Base-by-base conservation (phyloP, 1,140 invertebrate genomes). In the Thalassaphorura encarpata region DNA sequence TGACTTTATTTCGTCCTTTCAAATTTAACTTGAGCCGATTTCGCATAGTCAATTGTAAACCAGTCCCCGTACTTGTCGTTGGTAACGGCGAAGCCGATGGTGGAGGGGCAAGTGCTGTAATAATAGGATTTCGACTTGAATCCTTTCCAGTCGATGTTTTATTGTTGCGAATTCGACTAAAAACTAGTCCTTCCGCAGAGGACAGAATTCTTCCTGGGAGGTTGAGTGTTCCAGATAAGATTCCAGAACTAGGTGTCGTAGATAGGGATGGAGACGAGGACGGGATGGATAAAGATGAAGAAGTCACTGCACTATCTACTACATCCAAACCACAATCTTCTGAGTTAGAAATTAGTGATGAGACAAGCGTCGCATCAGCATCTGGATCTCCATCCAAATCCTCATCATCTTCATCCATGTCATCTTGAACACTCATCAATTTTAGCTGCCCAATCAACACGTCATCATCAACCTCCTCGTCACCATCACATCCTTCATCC, bases 1-100 rank as follows among this genome's bases (percentile, higher is more conserved):
- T 42, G 33, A 36, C 26, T 42, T 52, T 42, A 11, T 19, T 42
- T 56, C 39, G 21, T 15, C 24, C 39, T 49, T 42, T 26, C 28
- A 28, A 6, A 24, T 28, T 51, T 33, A 56, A 16, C 39, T 56
- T 48, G 39, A 56, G 46, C 42, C 42, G 27, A 50, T 23, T 50
- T 56, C 48, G 26, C 48, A 51, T 51, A 11, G n/a, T 21, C 13
- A 5, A 21, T 5, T n/a, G 19, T 5, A 51, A 26, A 36, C 21
- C 16, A 8, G 11, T 5, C 28, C 48, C 33, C 6, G 21, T 15
- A 11, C 21, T 51, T 13, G 48, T 6, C 21, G 13, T 15, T 5
- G 23, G 31, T 16, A 27, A 5, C 26, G 48, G 27, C 21, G 48
- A 5, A 4, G 48, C 3, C 6, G 48, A 33, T 19, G 19, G 19